A percentile compares a stretch with the other conserved stretches of the same genome.
Evolutionary conservation across 2,113 vertebrate species (phyloP).

Genomic region (Xenopus borealis): DNA sequence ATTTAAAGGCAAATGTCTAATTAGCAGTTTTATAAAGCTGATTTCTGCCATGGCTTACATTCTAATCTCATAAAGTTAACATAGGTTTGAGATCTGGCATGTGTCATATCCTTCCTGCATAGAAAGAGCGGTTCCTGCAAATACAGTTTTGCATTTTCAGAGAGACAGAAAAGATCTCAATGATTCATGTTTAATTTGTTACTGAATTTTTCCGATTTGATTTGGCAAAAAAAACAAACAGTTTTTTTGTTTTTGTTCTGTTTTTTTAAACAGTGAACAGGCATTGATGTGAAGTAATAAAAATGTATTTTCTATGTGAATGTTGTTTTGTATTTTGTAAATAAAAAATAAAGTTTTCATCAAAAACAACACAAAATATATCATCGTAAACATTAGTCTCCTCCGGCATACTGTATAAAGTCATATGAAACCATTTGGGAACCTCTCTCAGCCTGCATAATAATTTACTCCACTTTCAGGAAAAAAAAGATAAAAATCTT

Average conservation of each 20-base stretch:
- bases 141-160: slow-evolving; percentile 52
- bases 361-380: too few relatives aligned
- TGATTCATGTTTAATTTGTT: slow-evolving; percentile 61
- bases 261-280: too few relatives aligned
- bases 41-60: slow-evolving; percentile 54
- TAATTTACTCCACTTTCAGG: too few relatives aligned
- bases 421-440: too few relatives aligned
- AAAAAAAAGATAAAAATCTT: too few relatives aligned
- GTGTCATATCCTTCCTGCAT: slow-evolving; percentile 59
- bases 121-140: slow-evolving; percentile 61
- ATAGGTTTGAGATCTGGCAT: slow-evolving; percentile 66
- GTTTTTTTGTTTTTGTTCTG: neutral
- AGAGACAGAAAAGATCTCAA: slow-evolving; percentile 52
- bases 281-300: slow-evolving; percentile 49
- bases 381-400: too few relatives aligned
- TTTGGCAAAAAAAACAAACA: slow-evolving; percentile 58
- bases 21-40: slow-evolving; percentile 51
- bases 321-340: too few relatives aligned
- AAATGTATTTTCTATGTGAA: neutral
- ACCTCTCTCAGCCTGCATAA: too few relatives aligned
- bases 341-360: too few relatives aligned
- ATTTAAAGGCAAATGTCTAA: slow-evolving; percentile 51
- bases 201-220: slow-evolving; percentile 64
- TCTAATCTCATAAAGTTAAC: slow-evolving; percentile 64
- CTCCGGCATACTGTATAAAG: too few relatives aligned